Conservation (phyloP, 2,888 invertebrate species). For the Drosophila kambysellisi region DNA sequence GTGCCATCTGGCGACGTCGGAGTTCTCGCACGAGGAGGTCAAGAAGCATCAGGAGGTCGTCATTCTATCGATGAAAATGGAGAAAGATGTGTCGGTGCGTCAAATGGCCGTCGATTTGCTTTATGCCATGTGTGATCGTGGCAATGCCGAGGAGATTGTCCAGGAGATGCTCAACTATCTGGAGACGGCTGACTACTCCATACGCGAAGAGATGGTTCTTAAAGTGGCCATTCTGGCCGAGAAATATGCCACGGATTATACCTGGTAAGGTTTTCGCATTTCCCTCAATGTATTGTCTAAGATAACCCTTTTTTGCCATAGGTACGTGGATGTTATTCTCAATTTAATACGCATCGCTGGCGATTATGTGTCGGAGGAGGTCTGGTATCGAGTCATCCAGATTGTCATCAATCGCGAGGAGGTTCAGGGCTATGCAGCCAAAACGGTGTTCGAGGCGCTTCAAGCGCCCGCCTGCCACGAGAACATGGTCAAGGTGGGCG, state of each 20-base stretch:
- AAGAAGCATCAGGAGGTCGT: conserved; percentile 99
- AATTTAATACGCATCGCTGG: conserved; percentile 99
- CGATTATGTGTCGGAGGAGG: conserved; percentile 99
- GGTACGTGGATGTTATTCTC: conserved; percentile 97
- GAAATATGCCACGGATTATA: conserved; percentile 99
- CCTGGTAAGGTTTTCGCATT: conserved; percentile 90
- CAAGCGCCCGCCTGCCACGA: conserved; percentile 99
- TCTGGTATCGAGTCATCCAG: conserved; percentile 99
- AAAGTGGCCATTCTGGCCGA: conserved; percentile 99
- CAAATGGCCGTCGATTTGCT: conserved; percentile 99
- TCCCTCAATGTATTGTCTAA: neutral
- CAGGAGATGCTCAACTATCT: conserved; percentile 99
- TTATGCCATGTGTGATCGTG: conserved; percentile 99
- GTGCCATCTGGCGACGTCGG: conserved; percentile 99
- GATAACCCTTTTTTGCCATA: conserved; percentile 38
- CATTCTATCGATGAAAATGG: conserved; percentile 99
- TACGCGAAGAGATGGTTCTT: conserved; percentile 99
- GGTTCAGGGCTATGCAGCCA: conserved; percentile 99
- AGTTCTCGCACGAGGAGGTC: conserved; percentile 99
- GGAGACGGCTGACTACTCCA: conserved; percentile 99
- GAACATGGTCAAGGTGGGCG: conserved; percentile 99
- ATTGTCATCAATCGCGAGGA: conserved; percentile 99
- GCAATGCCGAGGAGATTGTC: conserved; percentile 99
- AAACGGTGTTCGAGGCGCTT: conserved; percentile 99
- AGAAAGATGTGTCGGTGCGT: conserved; percentile 98